A percentile compares a stretch with the other conserved stretches of the same genome.
Conservation (phyloP, 2,888 invertebrate genomes). For the Pristionchus entomophagus region DNA sequence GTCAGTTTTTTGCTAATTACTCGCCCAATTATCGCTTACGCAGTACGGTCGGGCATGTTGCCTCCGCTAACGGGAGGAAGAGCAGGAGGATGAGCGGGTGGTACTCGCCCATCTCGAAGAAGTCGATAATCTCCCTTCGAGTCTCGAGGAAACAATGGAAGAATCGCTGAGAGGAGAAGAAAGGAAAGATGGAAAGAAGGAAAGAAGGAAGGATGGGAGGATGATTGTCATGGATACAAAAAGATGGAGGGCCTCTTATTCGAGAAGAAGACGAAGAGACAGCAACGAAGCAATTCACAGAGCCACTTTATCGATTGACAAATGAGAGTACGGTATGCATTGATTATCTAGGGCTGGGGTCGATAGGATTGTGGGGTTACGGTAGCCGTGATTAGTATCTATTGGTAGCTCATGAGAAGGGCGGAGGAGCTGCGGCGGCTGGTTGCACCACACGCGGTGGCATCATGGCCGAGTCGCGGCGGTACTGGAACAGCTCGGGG, state of each 20-base stretch:
- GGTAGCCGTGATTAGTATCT: not conserved
- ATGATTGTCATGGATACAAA: conserved; percentile 1
- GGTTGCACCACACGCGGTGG: conserved; percentile 2
- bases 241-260: too few relatives aligned
- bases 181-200: not conserved
- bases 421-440: not conserved
- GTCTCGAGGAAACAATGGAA: not conserved
- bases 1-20: not conserved
- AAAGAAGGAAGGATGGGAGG: not conserved
- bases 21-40: not conserved
- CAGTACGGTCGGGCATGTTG: not conserved
- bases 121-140: not conserved
- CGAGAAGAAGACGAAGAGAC: too few relatives aligned
- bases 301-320: too few relatives aligned
- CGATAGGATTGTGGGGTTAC: not conserved
- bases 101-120: too few relatives aligned
- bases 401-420: not conserved
- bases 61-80: conserved; percentile 1
- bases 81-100: not conserved
- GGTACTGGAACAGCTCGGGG: not conserved
- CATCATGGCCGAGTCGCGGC: not conserved
- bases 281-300: too few relatives aligned
- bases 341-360: too few relatives aligned
- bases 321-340: not conserved
- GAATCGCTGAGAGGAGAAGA: not conserved